Conservation (phyloP, 2,797 vertebrate genomes). For the Sebastes vulpes region DNA sequence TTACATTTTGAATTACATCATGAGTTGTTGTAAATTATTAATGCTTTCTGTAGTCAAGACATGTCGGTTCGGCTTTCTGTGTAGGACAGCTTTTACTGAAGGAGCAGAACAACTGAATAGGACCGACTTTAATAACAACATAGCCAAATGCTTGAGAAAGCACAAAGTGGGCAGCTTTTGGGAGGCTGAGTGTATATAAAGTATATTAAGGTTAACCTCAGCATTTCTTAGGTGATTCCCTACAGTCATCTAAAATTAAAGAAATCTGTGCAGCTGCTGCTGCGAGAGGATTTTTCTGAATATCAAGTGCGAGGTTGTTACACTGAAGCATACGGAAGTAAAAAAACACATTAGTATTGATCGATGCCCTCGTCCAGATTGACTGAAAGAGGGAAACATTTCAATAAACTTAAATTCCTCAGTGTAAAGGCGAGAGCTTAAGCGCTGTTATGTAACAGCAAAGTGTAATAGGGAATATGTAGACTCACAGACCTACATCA, state of each 20-base stretch:
- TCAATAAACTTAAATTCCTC: background rate
- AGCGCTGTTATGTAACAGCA: background rate
- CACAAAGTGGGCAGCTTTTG: slow-evolving; percentile 20
- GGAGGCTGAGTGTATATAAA: slow-evolving; percentile 25
- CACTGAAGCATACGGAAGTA: background rate
- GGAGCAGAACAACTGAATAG: slow-evolving; percentile 12
- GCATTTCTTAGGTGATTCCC: slow-evolving; percentile 48
- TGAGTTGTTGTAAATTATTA: slow-evolving; percentile 14
- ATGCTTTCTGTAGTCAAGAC: slow-evolving; percentile 11
- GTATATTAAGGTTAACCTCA: slow-evolving; percentile 39
- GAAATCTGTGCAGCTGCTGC: slow-evolving; percentile 28
- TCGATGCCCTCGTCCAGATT: background rate
- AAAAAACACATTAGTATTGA: background rate
- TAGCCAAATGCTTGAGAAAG: background rate
- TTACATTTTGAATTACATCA: slow-evolving; percentile 49
- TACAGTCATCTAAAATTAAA: slow-evolving; percentile 47
- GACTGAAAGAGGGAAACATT: background rate
- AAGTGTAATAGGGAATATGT: background rate
- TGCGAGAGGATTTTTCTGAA: background rate
- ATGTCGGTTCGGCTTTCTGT: slow-evolving; percentile 18
- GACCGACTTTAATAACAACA: slow-evolving; percentile 3
- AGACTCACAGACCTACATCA: background rate
- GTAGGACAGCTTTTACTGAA: slow-evolving; percentile 3
- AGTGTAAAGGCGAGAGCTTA: background rate
- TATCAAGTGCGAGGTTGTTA: background rate